phyloP scores from a whole-genome alignment of 2,113 vertebrate genomes.

The Panthera leo region DNA sequence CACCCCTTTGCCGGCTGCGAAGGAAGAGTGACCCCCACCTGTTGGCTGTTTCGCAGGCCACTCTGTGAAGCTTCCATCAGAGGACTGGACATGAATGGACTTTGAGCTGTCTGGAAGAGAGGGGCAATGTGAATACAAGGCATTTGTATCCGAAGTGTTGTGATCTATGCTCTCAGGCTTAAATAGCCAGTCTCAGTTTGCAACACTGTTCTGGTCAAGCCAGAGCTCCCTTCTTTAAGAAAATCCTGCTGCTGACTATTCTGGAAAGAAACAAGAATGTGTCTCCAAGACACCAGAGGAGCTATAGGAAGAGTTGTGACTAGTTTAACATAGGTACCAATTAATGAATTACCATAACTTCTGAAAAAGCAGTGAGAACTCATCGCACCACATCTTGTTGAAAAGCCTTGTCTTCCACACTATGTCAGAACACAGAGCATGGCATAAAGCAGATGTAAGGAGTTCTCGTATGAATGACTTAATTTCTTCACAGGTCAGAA shows the following conservation, averaged over 20 bases:
- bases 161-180: background rate
- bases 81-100: background rate
- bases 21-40: background rate
- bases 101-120: background rate
- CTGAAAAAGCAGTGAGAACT: background rate
- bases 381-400: background rate
- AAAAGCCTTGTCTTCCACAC: constrained; percentile 1
- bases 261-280: background rate
- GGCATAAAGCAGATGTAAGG: background rate
- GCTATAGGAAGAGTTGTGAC: background rate
- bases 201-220: background rate
- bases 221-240: background rate
- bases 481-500: background rate
- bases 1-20: background rate
- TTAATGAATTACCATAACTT: background rate
- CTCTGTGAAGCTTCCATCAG: background rate
- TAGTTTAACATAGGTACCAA: background rate
- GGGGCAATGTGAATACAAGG: background rate
- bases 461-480: background rate
- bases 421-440: background rate
- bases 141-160: background rate
- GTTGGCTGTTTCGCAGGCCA: no score
- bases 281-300: background rate
- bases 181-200: background rate
- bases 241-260: background rate